Evolutionary conservation across 1,140 invertebrate species (phyloP).

Genomic region (Eriocheir sinensis): DNA sequence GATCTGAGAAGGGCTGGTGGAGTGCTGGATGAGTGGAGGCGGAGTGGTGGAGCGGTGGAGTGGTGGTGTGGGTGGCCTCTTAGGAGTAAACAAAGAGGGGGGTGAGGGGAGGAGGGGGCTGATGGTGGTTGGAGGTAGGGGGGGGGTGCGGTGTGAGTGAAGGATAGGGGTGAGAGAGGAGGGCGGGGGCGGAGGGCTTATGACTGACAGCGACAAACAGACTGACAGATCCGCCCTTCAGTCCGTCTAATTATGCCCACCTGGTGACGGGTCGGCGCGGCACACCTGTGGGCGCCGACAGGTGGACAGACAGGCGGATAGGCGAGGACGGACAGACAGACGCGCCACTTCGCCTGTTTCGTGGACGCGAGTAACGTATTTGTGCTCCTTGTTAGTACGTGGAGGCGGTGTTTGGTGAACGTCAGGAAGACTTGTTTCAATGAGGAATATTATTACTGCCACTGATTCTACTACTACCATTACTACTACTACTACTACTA

Average conservation of each 20-base stretch:
- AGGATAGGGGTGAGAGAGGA: neutral
- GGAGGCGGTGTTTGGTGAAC: too few species aligned
- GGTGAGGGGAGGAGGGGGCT: neutral
- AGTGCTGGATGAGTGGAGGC: neutral
- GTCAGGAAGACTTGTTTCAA: too few species aligned
- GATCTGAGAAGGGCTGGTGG: too few species aligned
- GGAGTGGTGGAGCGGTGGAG: neutral
- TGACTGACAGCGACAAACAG: constrained; percentile 48
- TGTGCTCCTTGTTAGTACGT: too few species aligned
- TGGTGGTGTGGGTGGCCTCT: neutral
- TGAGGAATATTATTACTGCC: too few species aligned
- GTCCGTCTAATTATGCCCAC: constrained; percentile 49
- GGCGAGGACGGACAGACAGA: constrained; percentile 4
- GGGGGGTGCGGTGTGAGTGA: neutral
- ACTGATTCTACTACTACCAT: neutral
- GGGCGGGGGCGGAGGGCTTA: neutral
- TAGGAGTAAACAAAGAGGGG: neutral
- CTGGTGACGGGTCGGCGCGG: constrained; percentile 41
- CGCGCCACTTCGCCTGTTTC: neutral
- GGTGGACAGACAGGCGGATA: neutral
- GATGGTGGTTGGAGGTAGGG: too few species aligned
- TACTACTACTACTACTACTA: too few species aligned
- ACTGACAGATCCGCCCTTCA: constrained; percentile 45
- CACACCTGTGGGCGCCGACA: neutral
- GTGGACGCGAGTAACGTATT: neutral